Conservation (phyloP, 2,113 vertebrate genomes). For the Chrysemys picta region DNA sequence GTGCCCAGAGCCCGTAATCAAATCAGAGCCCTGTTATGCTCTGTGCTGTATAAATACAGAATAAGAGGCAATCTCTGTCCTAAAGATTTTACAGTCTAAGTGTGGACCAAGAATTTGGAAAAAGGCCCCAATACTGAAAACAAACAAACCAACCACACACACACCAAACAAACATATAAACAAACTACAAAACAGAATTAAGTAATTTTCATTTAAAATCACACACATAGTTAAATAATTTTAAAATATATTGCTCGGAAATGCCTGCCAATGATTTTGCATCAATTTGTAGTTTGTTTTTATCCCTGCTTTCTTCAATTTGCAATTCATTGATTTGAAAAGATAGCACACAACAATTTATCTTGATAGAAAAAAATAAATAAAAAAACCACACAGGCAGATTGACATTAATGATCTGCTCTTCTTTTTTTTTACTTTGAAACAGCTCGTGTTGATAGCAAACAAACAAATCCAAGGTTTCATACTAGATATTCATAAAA, state of each 20-base stretch:
- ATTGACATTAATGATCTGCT: not conserved
- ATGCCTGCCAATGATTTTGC: not conserved
- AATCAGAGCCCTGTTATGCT: not conserved
- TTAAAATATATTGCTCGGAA: not conserved
- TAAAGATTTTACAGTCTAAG: not conserved
- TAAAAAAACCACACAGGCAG: not conserved
- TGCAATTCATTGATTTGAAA: not conserved
- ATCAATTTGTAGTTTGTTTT: not conserved
- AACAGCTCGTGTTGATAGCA: not conserved
- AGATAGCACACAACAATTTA: not conserved
- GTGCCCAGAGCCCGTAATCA: slow-evolving; percentile 16
- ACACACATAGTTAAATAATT: not conserved
- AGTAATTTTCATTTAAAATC: not conserved
- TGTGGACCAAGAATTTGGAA: not conserved
- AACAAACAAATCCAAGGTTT: not conserved
- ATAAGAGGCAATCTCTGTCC: not conserved
- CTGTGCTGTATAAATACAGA: slow-evolving; percentile 28
- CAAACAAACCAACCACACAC: not conserved
- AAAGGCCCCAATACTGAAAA: not conserved
- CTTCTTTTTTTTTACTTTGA: slow-evolving; percentile 7
- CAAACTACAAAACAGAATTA: not conserved
- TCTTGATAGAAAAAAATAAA: not conserved
- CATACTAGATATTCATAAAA: slow-evolving; percentile 3
- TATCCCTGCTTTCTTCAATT: not conserved
- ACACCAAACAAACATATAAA: too few relatives aligned